A percentile compares a stretch with the other conserved stretches of the same genome.
Conservation (phyloP, 2,888 invertebrate genomes). For the Andrena camellia region DNA sequence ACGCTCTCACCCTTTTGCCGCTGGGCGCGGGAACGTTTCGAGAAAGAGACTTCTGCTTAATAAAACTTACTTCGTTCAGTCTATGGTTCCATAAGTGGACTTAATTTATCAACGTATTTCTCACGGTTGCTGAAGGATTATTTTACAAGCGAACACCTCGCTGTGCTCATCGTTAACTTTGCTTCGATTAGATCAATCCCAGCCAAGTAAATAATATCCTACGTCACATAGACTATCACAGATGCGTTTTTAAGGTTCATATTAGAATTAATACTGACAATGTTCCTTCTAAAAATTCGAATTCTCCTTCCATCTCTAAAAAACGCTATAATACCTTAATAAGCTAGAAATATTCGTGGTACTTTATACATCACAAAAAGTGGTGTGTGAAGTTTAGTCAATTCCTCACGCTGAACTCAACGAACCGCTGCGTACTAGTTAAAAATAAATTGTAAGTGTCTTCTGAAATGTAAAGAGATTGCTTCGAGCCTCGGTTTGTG, state of each 20-base stretch:
- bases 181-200: neutral
- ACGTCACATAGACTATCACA: slow-evolving; percentile 69
- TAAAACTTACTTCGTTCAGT: neutral
- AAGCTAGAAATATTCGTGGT: neutral
- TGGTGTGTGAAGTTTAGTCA: neutral
- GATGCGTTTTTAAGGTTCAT: slow-evolving; percentile 61
- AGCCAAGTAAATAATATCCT: slow-evolving; percentile 49
- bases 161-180: neutral
- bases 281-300: neutral
- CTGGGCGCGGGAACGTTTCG: too few species aligned
- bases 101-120: too few species aligned
- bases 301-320: neutral
- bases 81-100: neutral
- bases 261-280: slow-evolving; percentile 13
- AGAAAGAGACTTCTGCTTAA: neutral
- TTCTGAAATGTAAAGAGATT: slow-evolving; percentile 3
- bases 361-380: neutral
- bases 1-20: neutral
- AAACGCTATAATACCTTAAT: slow-evolving; percentile 1
- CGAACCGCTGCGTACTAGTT: neutral
- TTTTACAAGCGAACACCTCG: neutral
- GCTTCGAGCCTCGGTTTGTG: neutral
- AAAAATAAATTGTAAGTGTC: neutral
- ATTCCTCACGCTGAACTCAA: neutral
- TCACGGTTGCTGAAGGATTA: neutral